Conservation (phyloP, 2,888 invertebrate species). For the Diaperis boleti region DNA sequence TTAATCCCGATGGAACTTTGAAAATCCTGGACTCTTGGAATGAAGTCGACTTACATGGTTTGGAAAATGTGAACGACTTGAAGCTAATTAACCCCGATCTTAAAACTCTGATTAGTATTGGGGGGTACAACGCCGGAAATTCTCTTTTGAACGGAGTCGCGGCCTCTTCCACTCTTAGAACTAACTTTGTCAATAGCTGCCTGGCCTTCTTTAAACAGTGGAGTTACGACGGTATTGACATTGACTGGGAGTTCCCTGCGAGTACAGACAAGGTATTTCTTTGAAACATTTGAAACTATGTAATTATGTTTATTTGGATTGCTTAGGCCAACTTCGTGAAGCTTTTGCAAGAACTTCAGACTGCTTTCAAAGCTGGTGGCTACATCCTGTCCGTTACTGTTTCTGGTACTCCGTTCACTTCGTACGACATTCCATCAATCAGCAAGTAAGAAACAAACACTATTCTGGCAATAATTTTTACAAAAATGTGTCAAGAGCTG, state of each 20-base stretch:
- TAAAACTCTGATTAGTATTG: slow-evolving; percentile 74
- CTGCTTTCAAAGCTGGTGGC: slow-evolving; percentile 49
- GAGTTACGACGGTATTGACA: slow-evolving; percentile 35
- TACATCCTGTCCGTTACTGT: slow-evolving; percentile 55
- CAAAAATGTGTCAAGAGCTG: slow-evolving; percentile 44
- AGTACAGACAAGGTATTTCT: slow-evolving; percentile 16
- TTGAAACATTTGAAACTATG: neutral
- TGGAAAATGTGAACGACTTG: slow-evolving; percentile 55
- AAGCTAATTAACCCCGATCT: slow-evolving; percentile 68
- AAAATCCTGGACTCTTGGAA: slow-evolving; percentile 68
- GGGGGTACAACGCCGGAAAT: slow-evolving; percentile 73
- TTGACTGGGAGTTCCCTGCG: slow-evolving; percentile 37
- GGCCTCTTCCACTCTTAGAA: slow-evolving; percentile 58
- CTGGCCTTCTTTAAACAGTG: slow-evolving; percentile 12
- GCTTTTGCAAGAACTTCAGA: slow-evolving; percentile 53
- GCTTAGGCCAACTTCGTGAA: slow-evolving; percentile 47
- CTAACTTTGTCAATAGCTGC: slow-evolving; percentile 41
- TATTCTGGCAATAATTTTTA: neutral
- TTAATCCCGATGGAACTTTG: slow-evolving; percentile 65
- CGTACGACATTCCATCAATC: slow-evolving; percentile 53
- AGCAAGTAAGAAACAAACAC: slow-evolving; percentile 54
- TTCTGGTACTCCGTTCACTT: slow-evolving; percentile 51
- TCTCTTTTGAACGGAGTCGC: slow-evolving; percentile 49
- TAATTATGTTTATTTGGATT: neutral
- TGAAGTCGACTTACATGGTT: slow-evolving; percentile 35